Conservation (phyloP, 2,797 vertebrate species). For the Diplodus sargus region DNA sequence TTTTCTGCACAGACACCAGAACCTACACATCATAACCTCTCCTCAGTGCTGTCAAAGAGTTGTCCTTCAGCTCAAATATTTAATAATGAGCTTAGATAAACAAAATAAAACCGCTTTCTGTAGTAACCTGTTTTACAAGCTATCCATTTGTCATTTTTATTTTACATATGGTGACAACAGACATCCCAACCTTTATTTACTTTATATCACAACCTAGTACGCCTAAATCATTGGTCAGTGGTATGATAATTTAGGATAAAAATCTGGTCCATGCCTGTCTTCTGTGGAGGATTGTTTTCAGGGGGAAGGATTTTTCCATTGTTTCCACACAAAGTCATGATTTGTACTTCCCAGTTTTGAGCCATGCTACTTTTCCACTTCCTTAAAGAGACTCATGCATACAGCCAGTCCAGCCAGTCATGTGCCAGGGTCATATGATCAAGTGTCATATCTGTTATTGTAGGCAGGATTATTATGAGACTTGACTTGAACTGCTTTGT, state of each 20-base stretch:
- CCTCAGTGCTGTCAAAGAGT: not conserved
- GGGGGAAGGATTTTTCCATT: not conserved
- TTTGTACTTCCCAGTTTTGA: slow-evolving; percentile 74
- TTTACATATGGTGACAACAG: not conserved
- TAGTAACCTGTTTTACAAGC: not conserved
- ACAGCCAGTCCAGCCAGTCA: slow-evolving; percentile 68
- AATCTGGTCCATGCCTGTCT: not conserved
- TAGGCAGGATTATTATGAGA: not conserved
- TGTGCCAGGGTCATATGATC: slow-evolving; percentile 84
- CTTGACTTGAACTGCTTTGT: not conserved
- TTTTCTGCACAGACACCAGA: slow-evolving; percentile 6
- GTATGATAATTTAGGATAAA: not conserved
- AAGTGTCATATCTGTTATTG: slow-evolving; percentile 46
- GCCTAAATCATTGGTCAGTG: not conserved
- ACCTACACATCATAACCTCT: not conserved
- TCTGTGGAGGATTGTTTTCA: slow-evolving; percentile 10
- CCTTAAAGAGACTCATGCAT: slow-evolving; percentile 61
- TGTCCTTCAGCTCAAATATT: not conserved
- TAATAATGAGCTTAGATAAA: not conserved
- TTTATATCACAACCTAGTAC: not conserved
- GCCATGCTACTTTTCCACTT: slow-evolving; percentile 78
- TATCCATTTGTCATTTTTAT: not conserved
- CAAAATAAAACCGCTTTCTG: no score
- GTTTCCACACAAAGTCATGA: slow-evolving; percentile 44
- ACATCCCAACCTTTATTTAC: not conserved